These are phyloP conservation scores for Neodiprion fabricii DNA, from an alignment of 1,140 invertebrate species.

Conservation along the genomic window DNA sequence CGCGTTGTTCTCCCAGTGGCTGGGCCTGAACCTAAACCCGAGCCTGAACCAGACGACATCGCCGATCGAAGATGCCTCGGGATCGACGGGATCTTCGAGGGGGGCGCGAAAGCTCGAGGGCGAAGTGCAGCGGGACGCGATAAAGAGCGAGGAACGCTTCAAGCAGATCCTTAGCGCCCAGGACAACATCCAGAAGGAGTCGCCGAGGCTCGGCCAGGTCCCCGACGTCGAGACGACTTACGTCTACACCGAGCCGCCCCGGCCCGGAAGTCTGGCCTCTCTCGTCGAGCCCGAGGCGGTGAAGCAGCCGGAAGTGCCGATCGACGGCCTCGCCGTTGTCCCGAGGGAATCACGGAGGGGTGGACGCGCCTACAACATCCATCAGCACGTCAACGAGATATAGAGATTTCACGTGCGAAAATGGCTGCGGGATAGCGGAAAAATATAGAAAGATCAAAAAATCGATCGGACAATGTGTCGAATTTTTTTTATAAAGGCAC, in stretches of 20 bases:
- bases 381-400: constrained; percentile 58
- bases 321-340: constrained; percentile 43
- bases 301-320: constrained; percentile 15
- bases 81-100: background rate
- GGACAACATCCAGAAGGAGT: constrained; percentile 55
- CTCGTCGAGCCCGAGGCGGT: constrained; percentile 3
- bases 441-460: background rate
- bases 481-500: background rate
- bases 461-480: too few species aligned
- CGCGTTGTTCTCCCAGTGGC: constrained; percentile 60
- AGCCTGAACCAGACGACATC: constrained; percentile 43
- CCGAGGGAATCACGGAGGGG: constrained; percentile 55
- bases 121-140: constrained; percentile 37
- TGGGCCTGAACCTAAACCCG: constrained; percentile 54
- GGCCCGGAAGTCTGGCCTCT: constrained; percentile 28
- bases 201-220: constrained; percentile 50
- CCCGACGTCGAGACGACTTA: constrained; percentile 50
- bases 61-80: too few species aligned
- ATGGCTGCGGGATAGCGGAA: too few species aligned
- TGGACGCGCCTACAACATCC: constrained; percentile 57
- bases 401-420: constrained; percentile 25
- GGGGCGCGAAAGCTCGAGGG: background rate
- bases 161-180: constrained; percentile 57
- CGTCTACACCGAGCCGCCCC: constrained; percentile 48
- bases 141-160: constrained; percentile 51